These are phyloP conservation scores for Stenchaetothrips biformis DNA, from an alignment of 2,888 invertebrate species.

Conservation along the genomic window DNA sequence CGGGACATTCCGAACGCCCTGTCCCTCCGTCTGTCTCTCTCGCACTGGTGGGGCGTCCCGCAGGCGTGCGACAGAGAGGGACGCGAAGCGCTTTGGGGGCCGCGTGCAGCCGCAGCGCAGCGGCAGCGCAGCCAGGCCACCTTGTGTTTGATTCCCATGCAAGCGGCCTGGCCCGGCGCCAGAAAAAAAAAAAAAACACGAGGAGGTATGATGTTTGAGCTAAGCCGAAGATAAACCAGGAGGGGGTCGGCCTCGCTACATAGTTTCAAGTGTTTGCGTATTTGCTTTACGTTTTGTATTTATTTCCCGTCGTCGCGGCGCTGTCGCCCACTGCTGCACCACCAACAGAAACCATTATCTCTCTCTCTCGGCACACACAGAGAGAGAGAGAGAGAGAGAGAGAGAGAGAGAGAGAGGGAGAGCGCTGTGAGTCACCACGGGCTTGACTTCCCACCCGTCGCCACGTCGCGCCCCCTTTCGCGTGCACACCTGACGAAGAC, in stretches of 20 bases:
- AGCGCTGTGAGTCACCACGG: no score
- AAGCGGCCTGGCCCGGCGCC: not conserved
- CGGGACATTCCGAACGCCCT: no score
- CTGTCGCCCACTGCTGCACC: not conserved
- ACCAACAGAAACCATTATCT: not conserved
- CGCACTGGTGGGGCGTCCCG: no score
- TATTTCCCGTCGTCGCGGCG: not conserved
- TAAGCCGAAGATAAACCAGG: not conserved
- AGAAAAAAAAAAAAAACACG: not conserved
- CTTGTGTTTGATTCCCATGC: not conserved
- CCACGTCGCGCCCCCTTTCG: no score
- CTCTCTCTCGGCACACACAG: no score
- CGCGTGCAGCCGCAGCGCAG: not conserved
- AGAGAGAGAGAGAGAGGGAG: not conserved
- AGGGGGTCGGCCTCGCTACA: not conserved
- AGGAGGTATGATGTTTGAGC: not conserved
- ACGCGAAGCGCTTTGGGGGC: not conserved
- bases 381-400: not conserved
- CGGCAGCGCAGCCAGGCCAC: not conserved
- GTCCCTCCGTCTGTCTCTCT: no score
- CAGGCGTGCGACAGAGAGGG: no score
- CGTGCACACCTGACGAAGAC: no score
- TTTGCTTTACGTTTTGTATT: not conserved
- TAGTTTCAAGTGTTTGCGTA: not conserved
- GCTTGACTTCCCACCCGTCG: no score